Percentiles rank a stretch among this genome's conserved stretches.
Conservation (phyloP, 2,797 vertebrate species). For the Mus caroli region DNA sequence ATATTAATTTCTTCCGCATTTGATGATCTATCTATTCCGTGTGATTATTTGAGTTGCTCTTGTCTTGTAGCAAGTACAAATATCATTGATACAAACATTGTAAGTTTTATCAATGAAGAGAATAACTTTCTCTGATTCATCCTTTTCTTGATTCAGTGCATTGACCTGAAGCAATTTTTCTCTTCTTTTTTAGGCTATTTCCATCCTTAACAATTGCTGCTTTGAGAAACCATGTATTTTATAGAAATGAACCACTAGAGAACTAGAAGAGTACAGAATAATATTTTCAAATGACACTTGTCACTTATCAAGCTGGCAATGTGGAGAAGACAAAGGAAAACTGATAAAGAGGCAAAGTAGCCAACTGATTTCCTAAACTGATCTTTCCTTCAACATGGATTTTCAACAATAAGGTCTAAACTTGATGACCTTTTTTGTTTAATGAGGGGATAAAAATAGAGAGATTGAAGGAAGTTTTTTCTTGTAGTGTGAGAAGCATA, state of each 20-base stretch:
- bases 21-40: neutral
- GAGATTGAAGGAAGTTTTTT: neutral
- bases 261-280: neutral
- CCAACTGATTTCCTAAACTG: neutral
- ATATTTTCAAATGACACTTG: slow-evolving; percentile 10
- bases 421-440: neutral
- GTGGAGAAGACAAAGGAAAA: neutral
- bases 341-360: neutral
- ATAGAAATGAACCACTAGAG: neutral
- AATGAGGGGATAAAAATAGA: slow-evolving; percentile 8
- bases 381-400: slow-evolving; percentile 41
- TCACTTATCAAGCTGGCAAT: neutral
- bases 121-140: neutral
- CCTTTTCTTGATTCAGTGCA: slow-evolving; percentile 8
- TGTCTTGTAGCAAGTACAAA: neutral
- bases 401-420: slow-evolving; percentile 17
- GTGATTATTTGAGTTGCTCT: neutral
- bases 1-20: neutral
- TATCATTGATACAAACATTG: neutral
- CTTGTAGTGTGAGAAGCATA: neutral
- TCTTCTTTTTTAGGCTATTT: neutral
- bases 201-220: neutral
- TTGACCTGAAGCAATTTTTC: neutral
- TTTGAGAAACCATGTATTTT: slow-evolving; percentile 32
- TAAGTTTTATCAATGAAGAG: neutral